Conservation (phyloP, 2,888 invertebrate species). For the Trachelus iudaicus region DNA sequence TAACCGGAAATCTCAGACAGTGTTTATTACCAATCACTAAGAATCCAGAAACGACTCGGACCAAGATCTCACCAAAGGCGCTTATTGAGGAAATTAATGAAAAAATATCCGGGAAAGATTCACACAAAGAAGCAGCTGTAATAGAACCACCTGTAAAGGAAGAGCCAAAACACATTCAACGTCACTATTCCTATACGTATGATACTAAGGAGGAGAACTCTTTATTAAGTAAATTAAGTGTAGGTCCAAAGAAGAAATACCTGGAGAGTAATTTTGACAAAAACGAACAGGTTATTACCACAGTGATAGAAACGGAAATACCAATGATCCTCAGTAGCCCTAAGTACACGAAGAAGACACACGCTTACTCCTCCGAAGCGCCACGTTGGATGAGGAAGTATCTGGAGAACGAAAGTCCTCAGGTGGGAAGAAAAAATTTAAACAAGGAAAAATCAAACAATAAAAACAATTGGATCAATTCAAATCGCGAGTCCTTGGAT, state of each 20-base stretch:
- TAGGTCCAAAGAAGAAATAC: constrained; percentile 51
- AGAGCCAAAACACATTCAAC: constrained; percentile 54
- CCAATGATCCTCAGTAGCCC: constrained; percentile 53
- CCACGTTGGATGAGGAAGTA: constrained; percentile 59
- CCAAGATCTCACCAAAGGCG: background rate
- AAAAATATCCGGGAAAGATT: constrained; percentile 10
- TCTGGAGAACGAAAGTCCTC: constrained; percentile 41
- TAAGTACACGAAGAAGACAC: constrained; percentile 52
- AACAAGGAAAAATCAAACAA: constrained; percentile 24
- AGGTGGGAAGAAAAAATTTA: constrained; percentile 27
- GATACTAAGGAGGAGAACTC: constrained; percentile 45
- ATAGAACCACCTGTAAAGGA: constrained; percentile 24
- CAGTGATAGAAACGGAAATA: constrained; percentile 58
- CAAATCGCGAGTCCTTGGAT: constrained; percentile 18
- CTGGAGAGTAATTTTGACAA: constrained; percentile 60
- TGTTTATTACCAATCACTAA: constrained; percentile 26
- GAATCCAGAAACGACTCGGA: constrained; percentile 32
- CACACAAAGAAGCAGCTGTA: background rate
- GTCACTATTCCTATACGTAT: constrained; percentile 60
- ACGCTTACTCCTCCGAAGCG: constrained; percentile 49
- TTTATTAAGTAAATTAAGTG: constrained; percentile 36
- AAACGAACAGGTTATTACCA: constrained; percentile 59
- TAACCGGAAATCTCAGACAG: constrained; percentile 50
- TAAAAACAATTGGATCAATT: constrained; percentile 21
- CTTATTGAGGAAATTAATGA: constrained; percentile 29